Evolutionary conservation across 2,797 vertebrate species (phyloP).

Genomic region (Gastrophryne carolinensis): DNA sequence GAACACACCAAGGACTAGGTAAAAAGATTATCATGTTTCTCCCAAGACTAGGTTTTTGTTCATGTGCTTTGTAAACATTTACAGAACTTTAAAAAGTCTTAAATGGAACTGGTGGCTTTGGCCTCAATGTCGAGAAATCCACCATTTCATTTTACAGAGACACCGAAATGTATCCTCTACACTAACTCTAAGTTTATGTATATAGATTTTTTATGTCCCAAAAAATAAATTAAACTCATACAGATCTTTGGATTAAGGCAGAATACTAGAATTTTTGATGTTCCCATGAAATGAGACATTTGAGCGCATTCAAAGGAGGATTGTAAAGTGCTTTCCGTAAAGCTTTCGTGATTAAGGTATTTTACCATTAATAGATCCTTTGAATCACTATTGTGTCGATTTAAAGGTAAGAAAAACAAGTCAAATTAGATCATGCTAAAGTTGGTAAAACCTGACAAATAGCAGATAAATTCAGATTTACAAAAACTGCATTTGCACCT

Average conservation of each 20-base stretch:
- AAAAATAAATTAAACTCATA: background rate
- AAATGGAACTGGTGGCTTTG: slow-evolving; percentile 5
- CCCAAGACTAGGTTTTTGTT: background rate
- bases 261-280: slow-evolving; percentile 8
- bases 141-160: background rate
- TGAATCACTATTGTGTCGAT: background rate
- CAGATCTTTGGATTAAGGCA: slow-evolving; percentile 37
- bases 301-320: background rate
- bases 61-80: slow-evolving; percentile 47
- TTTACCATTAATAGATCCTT: background rate
- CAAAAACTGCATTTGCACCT: background rate
- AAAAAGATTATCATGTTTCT: slow-evolving; percentile 2
- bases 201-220: background rate
- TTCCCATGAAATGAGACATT: background rate
- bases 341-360: slow-evolving; percentile 1
- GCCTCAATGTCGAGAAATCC: background rate
- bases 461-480: background rate
- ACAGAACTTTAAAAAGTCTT: slow-evolving; percentile 34
- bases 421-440: background rate
- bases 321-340: background rate
- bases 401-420: background rate
- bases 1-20: slow-evolving; percentile 23
- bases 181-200: background rate
- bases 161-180: background rate
- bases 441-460: background rate